Base-by-base conservation (phyloP, 2,113 vertebrate species). In the Regulus satrapa region DNA sequence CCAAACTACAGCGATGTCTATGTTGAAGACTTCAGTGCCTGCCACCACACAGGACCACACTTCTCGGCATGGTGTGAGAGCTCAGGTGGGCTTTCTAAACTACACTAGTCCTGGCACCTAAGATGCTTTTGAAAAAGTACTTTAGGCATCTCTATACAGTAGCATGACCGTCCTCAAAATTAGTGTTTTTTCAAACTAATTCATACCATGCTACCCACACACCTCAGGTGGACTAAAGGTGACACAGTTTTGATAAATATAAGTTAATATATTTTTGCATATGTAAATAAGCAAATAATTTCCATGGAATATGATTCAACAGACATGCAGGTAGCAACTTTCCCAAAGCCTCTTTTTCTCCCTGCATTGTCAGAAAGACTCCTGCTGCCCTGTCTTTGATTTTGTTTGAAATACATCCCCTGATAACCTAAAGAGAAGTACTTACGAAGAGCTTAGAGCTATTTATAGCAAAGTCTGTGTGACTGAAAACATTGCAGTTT, bases 401-500 rank as follows among this genome's bases (percentile, higher is more conserved):
- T 86, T 62, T 76, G 19, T 63, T 91, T 84, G 43, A 85, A 96
- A 89, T 74, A 63, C 6, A 4, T 89, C 69, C 74, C 58, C 69
- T 78, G 56, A 81, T 85, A 95, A 94, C 88, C 92, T 95, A 72
- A 93, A 81, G 80, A 87, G 80, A 94, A 94, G 69, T 40, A 87
- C 64, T 71, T 67, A 63, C 6, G 20, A 88, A 88, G 79, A 85
- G 72, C 68, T 94, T 83, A 69, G 72, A 91, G 72, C 63, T 97
- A 96, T 96, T 96, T 92, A 95, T 95, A 97, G 91, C 75, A 69
- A 93, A 93, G 82, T 17, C 85, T 88, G 54, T 69, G 75, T 2
- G 13, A 83, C 95, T 86, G 92, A 94, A 96, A 97, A 94, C 88
- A 93, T 69, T 72, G 75, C 91, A 61, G 72, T 94, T 93, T 92